Evolutionary conservation across 2,888 invertebrate species (phyloP).

Genomic region (Aphidius colemani): DNA sequence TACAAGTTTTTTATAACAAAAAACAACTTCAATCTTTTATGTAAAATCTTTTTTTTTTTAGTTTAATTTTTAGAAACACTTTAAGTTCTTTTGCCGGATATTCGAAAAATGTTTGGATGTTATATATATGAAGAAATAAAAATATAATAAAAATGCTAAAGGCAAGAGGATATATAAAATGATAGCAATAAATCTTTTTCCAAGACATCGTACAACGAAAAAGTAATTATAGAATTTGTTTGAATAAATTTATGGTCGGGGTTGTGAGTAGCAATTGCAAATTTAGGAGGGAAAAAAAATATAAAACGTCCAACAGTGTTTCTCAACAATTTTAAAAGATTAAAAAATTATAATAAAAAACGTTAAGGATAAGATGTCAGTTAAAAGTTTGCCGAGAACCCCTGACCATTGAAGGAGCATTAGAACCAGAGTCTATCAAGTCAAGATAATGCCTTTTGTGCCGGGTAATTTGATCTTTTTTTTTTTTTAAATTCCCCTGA

Average conservation of each 20-base stretch:
- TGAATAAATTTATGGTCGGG: constrained; percentile 54
- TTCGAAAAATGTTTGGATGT: too few relatives aligned
- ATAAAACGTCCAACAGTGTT: constrained; percentile 35
- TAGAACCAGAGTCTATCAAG: constrained; percentile 51
- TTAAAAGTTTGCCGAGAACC: constrained; percentile 26
- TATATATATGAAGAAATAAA: constrained; percentile 11
- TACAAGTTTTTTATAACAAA: too few relatives aligned
- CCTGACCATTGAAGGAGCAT: constrained; percentile 36
- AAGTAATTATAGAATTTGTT: constrained; percentile 59
- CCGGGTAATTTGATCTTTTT: constrained; percentile 55
- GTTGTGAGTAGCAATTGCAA: constrained; percentile 43
- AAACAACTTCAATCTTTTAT: too few relatives aligned
- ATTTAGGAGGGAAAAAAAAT: constrained; percentile 43
- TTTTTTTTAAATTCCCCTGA: constrained; percentile 26
- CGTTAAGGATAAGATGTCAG: constrained; percentile 1
- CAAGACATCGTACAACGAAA: constrained; percentile 36
- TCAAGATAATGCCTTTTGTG: constrained; percentile 57
- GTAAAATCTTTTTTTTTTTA: too few relatives aligned
- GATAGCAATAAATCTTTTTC: constrained; percentile 45
- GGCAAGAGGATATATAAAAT: constrained; percentile 22
- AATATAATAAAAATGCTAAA: constrained; percentile 37
- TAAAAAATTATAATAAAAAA: constrained; percentile 4
- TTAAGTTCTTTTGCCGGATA: too few relatives aligned
- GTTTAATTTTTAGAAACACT: too few relatives aligned
- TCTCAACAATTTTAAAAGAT: constrained; percentile 37